A percentile compares a stretch with the other conserved stretches of the same genome.
Conservation (phyloP, 2,113 vertebrate genomes). For the Caranx ignobilis region DNA sequence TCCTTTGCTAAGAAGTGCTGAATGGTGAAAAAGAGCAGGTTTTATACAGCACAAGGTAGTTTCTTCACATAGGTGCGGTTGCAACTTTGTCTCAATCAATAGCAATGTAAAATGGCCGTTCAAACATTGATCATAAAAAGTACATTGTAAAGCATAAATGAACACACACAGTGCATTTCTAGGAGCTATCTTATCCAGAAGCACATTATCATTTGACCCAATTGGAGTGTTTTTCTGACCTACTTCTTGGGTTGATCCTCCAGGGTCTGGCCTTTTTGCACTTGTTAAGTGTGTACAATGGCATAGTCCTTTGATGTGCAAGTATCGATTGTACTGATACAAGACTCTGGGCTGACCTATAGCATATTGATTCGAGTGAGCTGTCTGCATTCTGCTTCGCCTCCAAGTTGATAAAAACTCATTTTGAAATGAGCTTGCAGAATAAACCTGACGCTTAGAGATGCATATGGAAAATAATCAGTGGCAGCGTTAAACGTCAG, state of each 20-base stretch:
- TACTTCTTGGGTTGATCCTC: constrained; percentile 77
- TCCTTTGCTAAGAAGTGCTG: constrained; percentile 77
- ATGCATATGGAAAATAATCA: constrained; percentile 46
- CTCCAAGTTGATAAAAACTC: constrained; percentile 73
- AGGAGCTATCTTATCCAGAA: constrained; percentile 46
- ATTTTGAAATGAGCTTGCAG: constrained; percentile 56
- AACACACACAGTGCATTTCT: constrained; percentile 31
- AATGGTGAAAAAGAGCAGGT: constrained; percentile 64
- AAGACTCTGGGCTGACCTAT: constrained; percentile 80
- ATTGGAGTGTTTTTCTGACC: constrained; percentile 79
- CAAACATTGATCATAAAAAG: constrained; percentile 44
- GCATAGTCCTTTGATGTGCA: constrained; percentile 78
- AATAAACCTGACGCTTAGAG: constrained; percentile 13
- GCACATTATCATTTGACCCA: constrained; percentile 80
- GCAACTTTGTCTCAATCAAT: constrained; percentile 53
- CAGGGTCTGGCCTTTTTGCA: constrained; percentile 75
- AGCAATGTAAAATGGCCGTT: constrained; percentile 37
- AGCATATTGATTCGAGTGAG: constrained; percentile 75
- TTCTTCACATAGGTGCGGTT: constrained; percentile 9
- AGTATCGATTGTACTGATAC: constrained; percentile 80
- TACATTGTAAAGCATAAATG: constrained; percentile 16
- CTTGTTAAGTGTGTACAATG: constrained; percentile 77
- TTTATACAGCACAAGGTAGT: constrained; percentile 47
- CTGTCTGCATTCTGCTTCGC: constrained; percentile 58
- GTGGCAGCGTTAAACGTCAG: neutral